These are phyloP conservation scores for Tenthredo notha DNA, from an alignment of 2,888 invertebrate species.

Conservation along the genomic window DNA sequence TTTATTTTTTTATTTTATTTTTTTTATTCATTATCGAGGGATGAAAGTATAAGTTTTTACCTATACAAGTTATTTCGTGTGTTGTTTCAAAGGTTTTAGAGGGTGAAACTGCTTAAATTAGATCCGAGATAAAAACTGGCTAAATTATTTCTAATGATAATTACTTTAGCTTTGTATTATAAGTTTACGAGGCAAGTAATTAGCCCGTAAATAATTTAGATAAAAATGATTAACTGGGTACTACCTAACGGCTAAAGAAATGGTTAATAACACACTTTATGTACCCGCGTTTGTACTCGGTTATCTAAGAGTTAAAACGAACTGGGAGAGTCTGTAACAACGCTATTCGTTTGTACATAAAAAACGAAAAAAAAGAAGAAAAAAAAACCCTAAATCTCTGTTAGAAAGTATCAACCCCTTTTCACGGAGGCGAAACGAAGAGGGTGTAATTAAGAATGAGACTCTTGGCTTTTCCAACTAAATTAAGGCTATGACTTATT, in stretches of 20 bases:
- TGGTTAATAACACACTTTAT: conserved; percentile 13
- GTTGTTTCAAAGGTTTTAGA: neutral
- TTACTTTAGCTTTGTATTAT: conserved; percentile 23
- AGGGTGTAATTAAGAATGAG: conserved; percentile 47
- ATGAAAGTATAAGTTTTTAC: neutral
- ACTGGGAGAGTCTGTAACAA: conserved; percentile 1
- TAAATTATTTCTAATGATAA: conserved; percentile 36
- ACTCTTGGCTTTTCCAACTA: conserved; percentile 62
- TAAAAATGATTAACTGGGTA: conserved; percentile 75
- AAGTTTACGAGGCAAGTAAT: conserved; percentile 63
- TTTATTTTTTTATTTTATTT: too few relatives aligned
- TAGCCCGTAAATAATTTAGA: conserved; percentile 76
- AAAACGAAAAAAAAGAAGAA: too few relatives aligned
- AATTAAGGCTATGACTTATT: conserved; percentile 78
- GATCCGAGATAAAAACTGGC: neutral
- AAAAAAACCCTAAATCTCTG: conserved; percentile 41
- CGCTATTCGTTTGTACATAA: neutral
- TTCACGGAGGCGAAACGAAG: neutral
- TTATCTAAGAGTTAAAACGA: neutral
- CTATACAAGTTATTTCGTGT: neutral
- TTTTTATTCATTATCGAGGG: neutral
- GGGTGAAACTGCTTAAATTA: neutral
- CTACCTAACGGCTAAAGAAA: neutral
- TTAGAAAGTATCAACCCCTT: conserved; percentile 34
- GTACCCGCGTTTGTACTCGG: neutral